These are phyloP conservation scores for Anser brachyrhynchus DNA, from an alignment of 2,113 vertebrate genomes.

Conservation along the genomic window DNA sequence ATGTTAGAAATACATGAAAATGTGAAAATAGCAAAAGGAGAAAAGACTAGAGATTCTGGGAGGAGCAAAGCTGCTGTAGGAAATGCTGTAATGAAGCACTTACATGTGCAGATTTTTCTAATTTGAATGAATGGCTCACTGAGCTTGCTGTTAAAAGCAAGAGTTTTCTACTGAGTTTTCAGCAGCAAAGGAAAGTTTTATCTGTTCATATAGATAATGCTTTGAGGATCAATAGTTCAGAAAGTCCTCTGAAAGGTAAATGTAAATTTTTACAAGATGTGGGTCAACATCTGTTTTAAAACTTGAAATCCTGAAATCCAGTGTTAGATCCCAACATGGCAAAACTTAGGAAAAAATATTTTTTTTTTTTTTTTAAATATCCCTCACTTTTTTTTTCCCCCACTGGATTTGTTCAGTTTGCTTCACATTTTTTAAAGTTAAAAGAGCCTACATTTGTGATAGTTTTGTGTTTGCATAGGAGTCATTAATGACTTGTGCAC, in stretches of 20 bases:
- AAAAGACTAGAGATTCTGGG: background rate
- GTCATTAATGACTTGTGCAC: slow-evolving; percentile 33
- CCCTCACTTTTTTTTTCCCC: background rate
- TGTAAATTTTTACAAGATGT: background rate
- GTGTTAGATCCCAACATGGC: background rate
- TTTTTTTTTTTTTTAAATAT: background rate
- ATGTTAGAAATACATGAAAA: background rate
- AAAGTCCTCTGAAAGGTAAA: background rate
- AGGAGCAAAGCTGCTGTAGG: background rate
- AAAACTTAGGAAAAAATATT: background rate
- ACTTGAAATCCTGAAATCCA: background rate
- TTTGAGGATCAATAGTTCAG: background rate
- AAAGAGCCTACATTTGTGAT: background rate
- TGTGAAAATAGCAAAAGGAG: background rate
- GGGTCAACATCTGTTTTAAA: background rate
- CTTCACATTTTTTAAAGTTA: background rate
- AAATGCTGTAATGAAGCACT: background rate
- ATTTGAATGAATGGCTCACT: background rate
- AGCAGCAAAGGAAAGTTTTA: background rate
- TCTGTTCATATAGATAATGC: background rate
- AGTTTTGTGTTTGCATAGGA: slow-evolving; percentile 8
- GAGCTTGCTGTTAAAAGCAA: background rate
- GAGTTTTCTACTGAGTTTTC: background rate
- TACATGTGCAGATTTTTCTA: background rate
- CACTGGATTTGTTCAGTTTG: background rate